Evolutionary conservation across 2,797 vertebrate genomes (phyloP).

Genomic region (Poecilia wingei): DNA sequence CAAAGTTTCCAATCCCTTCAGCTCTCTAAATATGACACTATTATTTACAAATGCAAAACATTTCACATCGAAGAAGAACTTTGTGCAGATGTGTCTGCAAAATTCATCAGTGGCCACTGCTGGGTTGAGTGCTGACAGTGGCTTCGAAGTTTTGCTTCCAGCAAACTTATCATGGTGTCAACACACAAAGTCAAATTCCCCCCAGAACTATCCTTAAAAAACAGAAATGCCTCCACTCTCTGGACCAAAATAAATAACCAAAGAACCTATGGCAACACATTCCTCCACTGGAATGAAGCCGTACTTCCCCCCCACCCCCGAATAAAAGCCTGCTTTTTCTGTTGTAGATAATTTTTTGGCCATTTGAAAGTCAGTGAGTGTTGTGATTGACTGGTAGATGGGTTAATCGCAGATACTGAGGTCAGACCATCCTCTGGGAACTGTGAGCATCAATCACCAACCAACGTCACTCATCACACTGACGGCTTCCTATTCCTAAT

Average conservation of each 20-base stretch:
- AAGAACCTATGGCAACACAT: slow-evolving; percentile 51
- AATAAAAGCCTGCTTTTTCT: slow-evolving; percentile 23
- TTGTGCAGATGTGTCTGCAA: slow-evolving; percentile 50
- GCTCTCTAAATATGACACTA: slow-evolving; percentile 26
- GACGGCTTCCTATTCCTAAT: slow-evolving; percentile 37
- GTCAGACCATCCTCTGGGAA: slow-evolving; percentile 55
- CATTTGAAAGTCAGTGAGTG: slow-evolving; percentile 55
- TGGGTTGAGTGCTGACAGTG: slow-evolving; percentile 44
- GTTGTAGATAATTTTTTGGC: slow-evolving; percentile 19
- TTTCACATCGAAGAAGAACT: slow-evolving; percentile 18
- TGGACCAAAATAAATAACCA: slow-evolving; percentile 67
- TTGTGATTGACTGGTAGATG: slow-evolving; percentile 46
- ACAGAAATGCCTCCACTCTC: slow-evolving; percentile 48
- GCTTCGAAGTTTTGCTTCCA: slow-evolving; percentile 51
- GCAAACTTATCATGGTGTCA: slow-evolving; percentile 70
- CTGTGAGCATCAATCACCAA: slow-evolving; percentile 49
- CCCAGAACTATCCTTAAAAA: slow-evolving; percentile 49
- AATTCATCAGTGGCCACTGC: slow-evolving; percentile 51
- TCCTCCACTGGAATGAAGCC: slow-evolving; percentile 45
- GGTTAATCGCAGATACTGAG: slow-evolving; percentile 54
- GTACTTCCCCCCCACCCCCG: slow-evolving; percentile 22
- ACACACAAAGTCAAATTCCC: slow-evolving; percentile 46
- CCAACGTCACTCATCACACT: slow-evolving; percentile 33
- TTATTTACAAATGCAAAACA: slow-evolving; percentile 34
- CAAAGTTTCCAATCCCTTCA: slow-evolving; percentile 16